Conservation (phyloP, 2,888 invertebrate genomes). For the Empis stercorea region DNA sequence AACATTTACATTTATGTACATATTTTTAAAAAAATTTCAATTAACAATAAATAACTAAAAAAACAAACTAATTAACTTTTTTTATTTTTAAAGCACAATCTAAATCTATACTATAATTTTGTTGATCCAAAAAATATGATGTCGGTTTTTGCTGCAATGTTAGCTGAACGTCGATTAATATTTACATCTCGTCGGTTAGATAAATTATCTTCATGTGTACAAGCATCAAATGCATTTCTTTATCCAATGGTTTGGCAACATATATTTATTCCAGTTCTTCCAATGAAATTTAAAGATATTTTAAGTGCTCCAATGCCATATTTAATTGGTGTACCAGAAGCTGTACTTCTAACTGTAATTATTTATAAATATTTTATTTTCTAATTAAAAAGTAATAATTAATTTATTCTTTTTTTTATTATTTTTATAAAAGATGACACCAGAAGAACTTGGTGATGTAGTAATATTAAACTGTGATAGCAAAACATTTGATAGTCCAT, state of each 20-base stretch:
- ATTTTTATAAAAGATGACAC: conserved; percentile 40
- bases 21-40: too few species aligned
- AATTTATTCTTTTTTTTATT: conserved; percentile 1
- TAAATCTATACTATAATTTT: conserved; percentile 97
- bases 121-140: conserved; percentile 91
- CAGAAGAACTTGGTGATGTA: conserved; percentile 83
- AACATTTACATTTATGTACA: too few species aligned
- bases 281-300: conserved; percentile 78
- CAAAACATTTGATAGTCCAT: conserved; percentile 73
- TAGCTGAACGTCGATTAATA: conserved; percentile 86
- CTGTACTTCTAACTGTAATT: conserved; percentile 53
- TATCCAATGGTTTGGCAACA: conserved; percentile 99
- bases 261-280: conserved; percentile 91
- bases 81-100: conserved; percentile 60
- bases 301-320: conserved; percentile 95
- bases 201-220: conserved; percentile 81
- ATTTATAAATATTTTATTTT: conserved; percentile 3
- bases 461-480: conserved; percentile 88
- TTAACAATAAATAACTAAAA: too few species aligned
- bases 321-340: conserved; percentile 85
- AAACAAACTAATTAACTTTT: too few species aligned
- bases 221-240: conserved; percentile 86
- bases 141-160: conserved; percentile 85
- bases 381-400: conserved; percentile 5
- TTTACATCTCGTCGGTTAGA: conserved; percentile 83